Base-by-base conservation (phyloP, 2,888 invertebrate species). In the Tenthredo notha region DNA sequence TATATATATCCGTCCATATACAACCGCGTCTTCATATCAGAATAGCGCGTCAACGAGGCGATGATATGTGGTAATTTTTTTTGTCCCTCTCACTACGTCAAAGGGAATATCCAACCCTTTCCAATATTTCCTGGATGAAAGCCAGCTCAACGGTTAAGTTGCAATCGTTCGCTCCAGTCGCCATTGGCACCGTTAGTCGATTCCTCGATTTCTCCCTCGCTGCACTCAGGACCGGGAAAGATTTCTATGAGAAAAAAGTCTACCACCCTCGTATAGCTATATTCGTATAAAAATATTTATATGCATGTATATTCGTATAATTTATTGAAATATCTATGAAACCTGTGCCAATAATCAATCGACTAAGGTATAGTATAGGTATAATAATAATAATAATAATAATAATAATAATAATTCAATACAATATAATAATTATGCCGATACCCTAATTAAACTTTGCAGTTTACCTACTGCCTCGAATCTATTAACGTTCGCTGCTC, bases 111-210 rank as follows among this genome's bases (percentile, higher is more conserved):
- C 61, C 80, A 80, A 40, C 80, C 80, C 61, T 61, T 40, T 61
- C 80, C 80, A 80, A 80, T 80, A 80, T 80, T 80, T 80, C 33
- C 80, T 50, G 80, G 80, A 80, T 80, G 61, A 80, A 80, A 80
- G 80, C 58, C 58, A 50, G 80, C 80, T 80, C 40, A 61, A 80
- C 58, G 80, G 12, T 80, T 61, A 80, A 80, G 80, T 61, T 61
- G 80, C 40, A 40, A 80, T 80, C 80, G 80, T 21, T 80, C 21
- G 58, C 15, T 12, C 40, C 40, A 58, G 80, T 80, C 61, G 61
- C 80, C 37, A 80, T 80, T 80, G 37, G 80, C 80, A 61, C 15
- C 40, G 21, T 61, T 6, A 21, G 15, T 61, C 18, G 29, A 37
- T 74, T 12, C n/a, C 43, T 47, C 47, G 47, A 25, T 74, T n/a